Base-by-base conservation (phyloP, 2,888 invertebrate genomes). In the Stenolophus ochropezus region DNA sequence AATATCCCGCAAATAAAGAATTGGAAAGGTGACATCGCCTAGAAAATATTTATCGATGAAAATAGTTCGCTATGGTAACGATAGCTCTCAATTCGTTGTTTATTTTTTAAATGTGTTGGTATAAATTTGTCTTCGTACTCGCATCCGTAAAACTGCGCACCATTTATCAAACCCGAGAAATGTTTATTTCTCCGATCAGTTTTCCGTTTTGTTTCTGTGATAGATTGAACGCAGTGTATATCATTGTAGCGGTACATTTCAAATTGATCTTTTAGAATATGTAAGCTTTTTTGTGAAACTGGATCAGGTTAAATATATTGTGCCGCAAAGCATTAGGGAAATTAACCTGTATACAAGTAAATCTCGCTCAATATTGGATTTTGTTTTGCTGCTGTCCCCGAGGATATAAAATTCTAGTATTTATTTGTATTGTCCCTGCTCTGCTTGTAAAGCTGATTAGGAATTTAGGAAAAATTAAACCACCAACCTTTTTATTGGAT, bases 311-410 rank as follows among this genome's bases (percentile, higher is more conserved):
- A 23, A 25, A 61, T 21, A 61, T 61, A 61, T 61, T 61, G 25
- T 25, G 4, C 61, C 25, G 14, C 61, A 61, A 61, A 61, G 61
- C 61, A 61, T 61, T 61, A 61, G 61, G 61, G 61, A 61, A 61
- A 61, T 61, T 61, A 61, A 61, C 61, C 61, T 25, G 61, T 61
- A 61, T 61, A 61, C 61, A 61, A 61, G 25, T 25, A 61, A 61
- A 61, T 61, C 61, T 21, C n/a, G 21, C 14, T 61, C 23, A 56
- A 61, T 61, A 61, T 61, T 61, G 61, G 61, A 61, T 61, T 61
- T 61, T 61, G 61, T 61, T 61, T 61, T 61, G 23, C 23, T 25
- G 23, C 25, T 61, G 23, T 61, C 61, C 61, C 61, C n/a, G n/a
- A 14, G 61, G 61, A 25, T 11, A 25, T 23, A 61, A 56, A 61